Base-by-base conservation (phyloP, 2,113 vertebrate genomes). In the Paratilapia polleni region DNA sequence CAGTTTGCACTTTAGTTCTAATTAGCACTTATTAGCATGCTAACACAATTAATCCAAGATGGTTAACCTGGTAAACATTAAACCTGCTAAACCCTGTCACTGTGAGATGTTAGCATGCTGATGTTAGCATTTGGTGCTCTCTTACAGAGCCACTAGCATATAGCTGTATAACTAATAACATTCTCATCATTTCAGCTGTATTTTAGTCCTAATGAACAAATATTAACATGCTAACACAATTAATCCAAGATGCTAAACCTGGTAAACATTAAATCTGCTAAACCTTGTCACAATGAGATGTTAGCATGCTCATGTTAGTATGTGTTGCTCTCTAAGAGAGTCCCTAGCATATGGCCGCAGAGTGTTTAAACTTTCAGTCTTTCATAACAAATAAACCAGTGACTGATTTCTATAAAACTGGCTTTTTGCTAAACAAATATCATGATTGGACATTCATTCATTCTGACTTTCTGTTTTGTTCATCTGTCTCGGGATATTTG, bases 331-430 rank as follows among this genome's bases (percentile, higher is more conserved):
- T 19, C 26, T 1, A 14, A 73, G 1, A n/a, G 24, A 73, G 28
- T 15, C 2, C 24, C 38, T 43, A 43, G 22, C 38, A 47, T 47
- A 68, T 68, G 41, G 14, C 41, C 47, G 41, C 47, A 31, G 17
- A 31, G 6, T 73, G 47, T 73, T 54, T 73, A 73, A 26, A 54
- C 26, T 31, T 34, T 73, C 26, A 73, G 68, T 73, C 43, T 54
- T 73, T 73, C 68, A 54, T 26, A 73, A 73, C 26, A 73, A 73
- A 73, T 24, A 54, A 73, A 73, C 49, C 68, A 52, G 43, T 54
- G 8, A 28, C 4, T 57, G 61, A 41, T 24, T 66, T 66, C 22
- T 26, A 56, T 36, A 38, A 54, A 73, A 73, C 26, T 8, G 26
- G 34, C 6, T n/a, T 73, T 73, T 73, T 28, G 17, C 68, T 34